Conservation (phyloP, 2,797 vertebrate genomes). For the Orestias chungarensis region DNA sequence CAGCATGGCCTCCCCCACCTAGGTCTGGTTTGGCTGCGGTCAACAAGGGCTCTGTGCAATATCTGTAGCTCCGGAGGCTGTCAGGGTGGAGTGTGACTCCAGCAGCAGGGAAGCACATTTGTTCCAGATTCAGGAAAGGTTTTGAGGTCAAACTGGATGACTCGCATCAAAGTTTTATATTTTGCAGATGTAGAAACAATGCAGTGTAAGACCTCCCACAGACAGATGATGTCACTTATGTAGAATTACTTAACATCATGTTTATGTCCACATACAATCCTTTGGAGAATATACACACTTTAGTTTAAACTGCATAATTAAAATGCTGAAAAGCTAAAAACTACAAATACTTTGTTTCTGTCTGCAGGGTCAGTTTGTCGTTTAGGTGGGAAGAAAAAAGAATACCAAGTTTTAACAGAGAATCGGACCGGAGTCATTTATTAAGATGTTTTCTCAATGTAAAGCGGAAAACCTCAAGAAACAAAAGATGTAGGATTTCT, state of each 20-base stretch:
- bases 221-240: neutral
- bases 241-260: neutral
- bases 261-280: neutral
- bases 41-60: constrained; percentile 46
- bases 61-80: constrained; percentile 37
- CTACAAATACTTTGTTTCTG: neutral
- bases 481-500: neutral
- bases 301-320: neutral
- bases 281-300: neutral
- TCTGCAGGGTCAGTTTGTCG: neutral
- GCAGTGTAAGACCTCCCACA: neutral
- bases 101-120: constrained; percentile 29
- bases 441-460: neutral
- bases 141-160: constrained; percentile 55
- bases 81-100: constrained; percentile 41
- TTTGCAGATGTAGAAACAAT: constrained; percentile 18
- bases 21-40: constrained; percentile 27
- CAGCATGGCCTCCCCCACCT: constrained; percentile 30
- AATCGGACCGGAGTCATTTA: neutral
- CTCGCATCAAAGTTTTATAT: constrained; percentile 46
- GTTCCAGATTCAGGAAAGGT: constrained; percentile 30
- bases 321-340: neutral
- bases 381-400: neutral
- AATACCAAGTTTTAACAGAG: neutral
- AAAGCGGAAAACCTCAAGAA: neutral